phyloP scores from a whole-genome alignment of 2,888 invertebrate genomes.

The Villa cingulata region DNA sequence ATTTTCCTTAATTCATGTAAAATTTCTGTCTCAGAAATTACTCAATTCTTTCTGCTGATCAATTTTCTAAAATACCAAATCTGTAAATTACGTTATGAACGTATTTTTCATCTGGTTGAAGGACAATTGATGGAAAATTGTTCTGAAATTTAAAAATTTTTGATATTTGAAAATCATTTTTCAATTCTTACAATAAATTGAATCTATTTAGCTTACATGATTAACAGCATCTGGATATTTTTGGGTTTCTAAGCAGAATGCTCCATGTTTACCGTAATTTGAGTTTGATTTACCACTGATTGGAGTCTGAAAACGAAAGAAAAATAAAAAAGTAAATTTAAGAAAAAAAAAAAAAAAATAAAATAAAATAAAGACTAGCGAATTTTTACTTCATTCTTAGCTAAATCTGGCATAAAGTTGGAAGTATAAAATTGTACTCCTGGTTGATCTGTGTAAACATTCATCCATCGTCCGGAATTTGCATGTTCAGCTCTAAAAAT shows the following conservation, averaged over 20 bases:
- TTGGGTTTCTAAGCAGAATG: slow-evolving; percentile 82
- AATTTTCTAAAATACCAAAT: slow-evolving; percentile 41
- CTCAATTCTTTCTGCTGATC: too few relatives aligned
- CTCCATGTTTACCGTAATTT: slow-evolving; percentile 59
- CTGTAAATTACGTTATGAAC: slow-evolving; percentile 58
- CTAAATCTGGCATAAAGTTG: slow-evolving; percentile 53
- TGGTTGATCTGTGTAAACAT: slow-evolving; percentile 74
- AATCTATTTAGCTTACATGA: slow-evolving; percentile 43
- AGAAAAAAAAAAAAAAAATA: not conserved
- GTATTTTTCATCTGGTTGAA: slow-evolving; percentile 60
- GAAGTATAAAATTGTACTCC: slow-evolving; percentile 85
- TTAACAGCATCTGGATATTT: slow-evolving; percentile 85
- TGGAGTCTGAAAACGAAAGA: slow-evolving; percentile 22
- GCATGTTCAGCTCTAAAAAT: slow-evolving; percentile 49
- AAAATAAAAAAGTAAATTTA: not conserved
- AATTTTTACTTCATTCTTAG: slow-evolving; percentile 28
- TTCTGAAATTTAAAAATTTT: slow-evolving; percentile 38
- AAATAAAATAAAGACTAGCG: not conserved
- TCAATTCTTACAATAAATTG: slow-evolving; percentile 3
- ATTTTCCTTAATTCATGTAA: too few relatives aligned
- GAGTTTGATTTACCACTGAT: slow-evolving; percentile 57
- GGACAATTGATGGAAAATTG: slow-evolving; percentile 59
- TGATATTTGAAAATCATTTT: slow-evolving; percentile 3
- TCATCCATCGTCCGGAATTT: slow-evolving; percentile 55
- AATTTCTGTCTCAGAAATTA: too few relatives aligned